Evolutionary conservation across 92 coral and sea anemone genomes (phyloP).

Genomic region (Phenganax stokvisi): DNA sequence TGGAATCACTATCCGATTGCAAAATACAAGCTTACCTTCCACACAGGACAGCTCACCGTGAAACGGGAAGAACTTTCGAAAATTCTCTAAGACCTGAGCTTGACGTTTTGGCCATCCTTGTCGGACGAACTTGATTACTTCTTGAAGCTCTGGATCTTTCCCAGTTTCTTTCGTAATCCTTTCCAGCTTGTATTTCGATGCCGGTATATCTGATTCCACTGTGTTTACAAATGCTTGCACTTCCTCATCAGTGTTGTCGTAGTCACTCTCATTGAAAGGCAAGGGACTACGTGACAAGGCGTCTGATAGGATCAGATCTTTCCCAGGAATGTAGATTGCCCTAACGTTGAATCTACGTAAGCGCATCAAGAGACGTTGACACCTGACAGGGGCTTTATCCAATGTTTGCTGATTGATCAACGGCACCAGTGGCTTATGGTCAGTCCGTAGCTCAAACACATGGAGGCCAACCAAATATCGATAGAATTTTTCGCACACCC

Average conservation of each 20-base stretch:
- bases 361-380: conserved; percentile 59
- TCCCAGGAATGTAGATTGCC: conserved; percentile 51
- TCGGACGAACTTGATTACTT: neutral
- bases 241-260: conserved; percentile 26
- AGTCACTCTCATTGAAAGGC: neutral
- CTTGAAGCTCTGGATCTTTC: conserved; percentile 38
- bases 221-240: conserved; percentile 32
- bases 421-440: conserved; percentile 60
- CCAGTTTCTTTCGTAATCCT: conserved; percentile 19
- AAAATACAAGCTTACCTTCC: conserved; percentile 35
- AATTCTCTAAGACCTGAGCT: conserved; percentile 31
- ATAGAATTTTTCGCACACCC: conserved; percentile 57
- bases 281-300: conserved; percentile 49
- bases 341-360: conserved; percentile 51
- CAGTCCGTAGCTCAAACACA: conserved; percentile 46
- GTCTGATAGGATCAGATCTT: conserved; percentile 53
- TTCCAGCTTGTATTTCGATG: conserved; percentile 39
- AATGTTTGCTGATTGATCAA: conserved; percentile 46
- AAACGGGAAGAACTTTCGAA: conserved; percentile 19
- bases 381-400: conserved; percentile 45
- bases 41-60: conserved; percentile 40
- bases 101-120: conserved; percentile 53
- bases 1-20: neutral
- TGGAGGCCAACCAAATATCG: conserved; percentile 53
- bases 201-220: conserved; percentile 28